Evolutionary conservation across 2,113 vertebrate species (phyloP), one percentile per base, ranked within the genome.

Genomic region (Gasterosteus nipponicus): DNA sequence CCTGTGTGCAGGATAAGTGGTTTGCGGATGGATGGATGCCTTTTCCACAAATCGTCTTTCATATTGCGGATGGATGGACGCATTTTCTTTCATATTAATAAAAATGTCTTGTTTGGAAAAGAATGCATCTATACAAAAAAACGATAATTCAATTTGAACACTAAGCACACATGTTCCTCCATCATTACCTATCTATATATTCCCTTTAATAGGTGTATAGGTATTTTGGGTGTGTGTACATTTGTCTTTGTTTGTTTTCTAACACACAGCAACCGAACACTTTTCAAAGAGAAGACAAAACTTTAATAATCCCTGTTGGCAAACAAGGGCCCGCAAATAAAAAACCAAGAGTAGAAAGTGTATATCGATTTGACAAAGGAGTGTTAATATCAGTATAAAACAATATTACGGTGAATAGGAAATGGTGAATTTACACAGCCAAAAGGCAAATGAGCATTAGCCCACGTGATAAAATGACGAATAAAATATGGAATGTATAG

Each of bases 271-370:
- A 41, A 74, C 10, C 11, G 68, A 16, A 29, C 64, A 14, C 9
- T 70, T 70, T 70, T 77, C 29, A 7, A 61, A 19, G 47, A 61
- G 44, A 41, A 57, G 26, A 71, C 78, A 7, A 85, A 78, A 81
- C 47, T 67, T 71, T 66, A 71, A 75, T 81, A 47, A 67, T 67
- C 41, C 54, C 54, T 56, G 16, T 54, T 57, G 39, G 64, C 51
- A 60, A 69, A 73, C 35, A 76, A 47, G 44, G n/a, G 61, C 57
- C 54, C 56, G 63, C 58, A 58, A n/a, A 31, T 16, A 68, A 44
- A 33, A 53, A 5, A 29, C 16, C 2, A 42, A 39, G 5, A 2
- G 41, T 18, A 58, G 4, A 51, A 51, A 51, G 53, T 39, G 0
- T 19, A 12, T 12, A 65, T 16, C 10, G 12, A 38, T 38, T 2